Conservation (phyloP, 2,797 vertebrate species). For the Garrulus glandarius region DNA sequence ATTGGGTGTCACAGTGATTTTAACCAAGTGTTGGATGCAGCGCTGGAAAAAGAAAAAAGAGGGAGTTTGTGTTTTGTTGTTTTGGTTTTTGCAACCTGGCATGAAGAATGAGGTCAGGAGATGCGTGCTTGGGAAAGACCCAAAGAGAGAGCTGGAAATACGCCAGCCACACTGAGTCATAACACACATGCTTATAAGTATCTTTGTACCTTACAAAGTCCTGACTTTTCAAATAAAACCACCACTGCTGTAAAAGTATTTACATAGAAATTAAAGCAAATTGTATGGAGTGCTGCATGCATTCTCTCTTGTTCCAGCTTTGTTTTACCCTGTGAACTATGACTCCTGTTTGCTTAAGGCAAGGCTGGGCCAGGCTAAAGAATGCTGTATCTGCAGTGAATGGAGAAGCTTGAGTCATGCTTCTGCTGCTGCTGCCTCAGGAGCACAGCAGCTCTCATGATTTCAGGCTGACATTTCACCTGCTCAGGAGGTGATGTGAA, state of each 20-base stretch:
- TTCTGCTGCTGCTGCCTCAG: background rate
- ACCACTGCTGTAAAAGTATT: conserved; percentile 41
- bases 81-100: conserved; percentile 54
- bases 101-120: conserved; percentile 51
- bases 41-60: conserved; percentile 44
- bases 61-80: conserved; percentile 35
- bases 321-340: conserved; percentile 1
- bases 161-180: conserved; percentile 38
- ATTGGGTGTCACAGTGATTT: conserved; percentile 35
- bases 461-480: background rate
- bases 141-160: conserved; percentile 46
- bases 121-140: conserved; percentile 54
- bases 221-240: conserved; percentile 50
- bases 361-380: background rate
- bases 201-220: conserved; percentile 40
- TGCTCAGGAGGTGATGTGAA: background rate
- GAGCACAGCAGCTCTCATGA: background rate
- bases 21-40: background rate
- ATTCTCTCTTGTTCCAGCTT: background rate
- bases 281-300: background rate
- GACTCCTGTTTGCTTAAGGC: conserved; percentile 43
- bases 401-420: background rate
- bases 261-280: conserved; percentile 49
- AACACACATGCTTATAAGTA: conserved; percentile 38
- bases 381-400: background rate